Percentiles rank a stretch among this genome's conserved stretches.
phyloP scores from a whole-genome alignment of 2,888 invertebrate species.

The Caenorhabditis afra region DNA sequence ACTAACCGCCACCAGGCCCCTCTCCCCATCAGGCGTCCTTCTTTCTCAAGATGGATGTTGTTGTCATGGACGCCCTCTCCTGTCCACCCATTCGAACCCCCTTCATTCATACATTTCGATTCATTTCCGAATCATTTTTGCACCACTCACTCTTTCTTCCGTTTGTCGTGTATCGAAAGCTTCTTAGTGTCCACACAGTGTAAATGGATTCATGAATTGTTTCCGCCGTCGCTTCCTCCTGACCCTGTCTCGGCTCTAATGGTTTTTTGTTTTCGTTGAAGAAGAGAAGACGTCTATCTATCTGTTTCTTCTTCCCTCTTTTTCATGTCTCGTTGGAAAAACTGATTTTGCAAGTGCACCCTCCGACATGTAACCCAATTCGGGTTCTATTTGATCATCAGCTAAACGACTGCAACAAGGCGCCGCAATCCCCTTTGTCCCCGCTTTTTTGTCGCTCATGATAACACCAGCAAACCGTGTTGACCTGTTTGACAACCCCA shows the following conservation, averaged over 20 bases:
- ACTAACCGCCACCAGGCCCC: constrained; percentile 14
- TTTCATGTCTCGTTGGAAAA: neutral
- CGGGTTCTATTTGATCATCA: constrained; percentile 55
- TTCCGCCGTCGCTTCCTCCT: too few relatives aligned
- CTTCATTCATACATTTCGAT: neutral
- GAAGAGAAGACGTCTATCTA: neutral
- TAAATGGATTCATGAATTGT: too few relatives aligned
- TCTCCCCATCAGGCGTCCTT: constrained; percentile 22
- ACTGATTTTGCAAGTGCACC: constrained; percentile 16
- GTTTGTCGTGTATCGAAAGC: too few relatives aligned
- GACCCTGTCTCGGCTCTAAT: too few relatives aligned
- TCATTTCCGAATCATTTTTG: constrained; percentile 14
- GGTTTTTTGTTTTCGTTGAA: neutral
- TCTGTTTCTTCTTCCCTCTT: neutral
- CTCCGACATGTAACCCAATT: constrained; percentile 39
- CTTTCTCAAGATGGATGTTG: constrained; percentile 57
- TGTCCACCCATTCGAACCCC: constrained; percentile 6
- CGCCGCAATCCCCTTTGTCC: neutral
- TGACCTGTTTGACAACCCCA: neutral
- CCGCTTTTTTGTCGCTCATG: neutral
- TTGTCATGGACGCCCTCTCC: constrained; percentile 39
- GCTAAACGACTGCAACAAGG: constrained; percentile 23
- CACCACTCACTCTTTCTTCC: neutral
- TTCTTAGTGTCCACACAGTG: too few relatives aligned
- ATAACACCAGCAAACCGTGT: neutral